phyloP scores from a whole-genome alignment of 1,140 invertebrate species.

The Solenopsis invicta region DNA sequence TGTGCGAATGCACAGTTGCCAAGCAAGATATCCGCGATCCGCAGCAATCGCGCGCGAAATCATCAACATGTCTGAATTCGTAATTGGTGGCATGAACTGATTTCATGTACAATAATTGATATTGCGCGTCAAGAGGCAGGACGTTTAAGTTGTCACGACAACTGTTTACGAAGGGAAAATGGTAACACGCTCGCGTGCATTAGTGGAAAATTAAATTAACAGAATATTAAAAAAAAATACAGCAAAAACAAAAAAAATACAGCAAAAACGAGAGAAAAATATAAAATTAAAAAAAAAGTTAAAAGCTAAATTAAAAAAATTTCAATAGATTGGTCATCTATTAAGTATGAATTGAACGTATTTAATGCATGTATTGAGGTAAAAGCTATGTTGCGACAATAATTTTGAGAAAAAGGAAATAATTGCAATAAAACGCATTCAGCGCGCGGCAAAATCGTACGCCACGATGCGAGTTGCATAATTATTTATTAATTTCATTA shows the following conservation, averaged over 20 bases:
- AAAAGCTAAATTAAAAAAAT: background rate
- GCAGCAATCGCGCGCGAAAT: constrained; percentile 8
- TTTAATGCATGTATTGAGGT: background rate
- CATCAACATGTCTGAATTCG: constrained; percentile 26
- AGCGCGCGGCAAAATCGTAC: background rate
- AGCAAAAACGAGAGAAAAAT: background rate
- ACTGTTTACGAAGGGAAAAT: background rate
- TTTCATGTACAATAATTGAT: constrained; percentile 21
- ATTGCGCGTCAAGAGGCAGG: background rate
- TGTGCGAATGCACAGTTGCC: constrained; percentile 32
- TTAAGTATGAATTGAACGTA: background rate
- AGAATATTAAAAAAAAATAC: background rate
- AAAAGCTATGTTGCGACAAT: background rate
- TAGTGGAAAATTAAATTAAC: background rate
- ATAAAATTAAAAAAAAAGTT: background rate
- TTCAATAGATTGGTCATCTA: background rate
- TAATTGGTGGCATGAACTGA: background rate
- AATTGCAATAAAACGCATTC: background rate
- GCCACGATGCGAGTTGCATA: background rate
- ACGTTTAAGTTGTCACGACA: background rate
- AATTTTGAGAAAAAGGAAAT: background rate
- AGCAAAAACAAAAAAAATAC: background rate
- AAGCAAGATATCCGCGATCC: background rate
- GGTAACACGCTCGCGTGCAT: too few relatives aligned
- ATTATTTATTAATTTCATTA: constrained; percentile 49